Evolutionary conservation across 53 echinoderm and acorn worm genomes (phyloP).

Genomic region (Antedon mediterranea): DNA sequence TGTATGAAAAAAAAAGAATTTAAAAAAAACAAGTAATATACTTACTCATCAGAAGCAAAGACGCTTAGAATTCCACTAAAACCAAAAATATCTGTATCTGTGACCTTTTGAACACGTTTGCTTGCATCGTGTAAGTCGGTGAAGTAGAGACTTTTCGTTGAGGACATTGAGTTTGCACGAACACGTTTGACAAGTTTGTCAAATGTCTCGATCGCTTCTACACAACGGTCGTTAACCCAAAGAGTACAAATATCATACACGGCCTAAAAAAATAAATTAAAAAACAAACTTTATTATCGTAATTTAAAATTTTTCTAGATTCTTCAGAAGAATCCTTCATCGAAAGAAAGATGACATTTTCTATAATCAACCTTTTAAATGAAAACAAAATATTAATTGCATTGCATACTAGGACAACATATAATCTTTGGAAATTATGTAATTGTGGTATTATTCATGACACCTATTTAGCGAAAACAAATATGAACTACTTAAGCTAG

Average conservation of each 20-base stretch:
- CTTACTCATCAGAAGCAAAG: conserved; percentile 63
- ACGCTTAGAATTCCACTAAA: neutral
- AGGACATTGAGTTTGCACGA: neutral
- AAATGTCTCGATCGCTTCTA: conserved; percentile 54
- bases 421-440: too few species aligned
- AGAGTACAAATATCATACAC: conserved; percentile 84
- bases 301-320: neutral
- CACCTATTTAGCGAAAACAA: too few species aligned
- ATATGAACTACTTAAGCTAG: too few species aligned
- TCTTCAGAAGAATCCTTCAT: conserved; percentile 14
- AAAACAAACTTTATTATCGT: too few species aligned
- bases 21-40: neutral
- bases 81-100: neutral
- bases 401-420: too few species aligned
- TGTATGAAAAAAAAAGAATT: too few species aligned
- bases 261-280: conserved; percentile 28
- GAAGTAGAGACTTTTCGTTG: neutral
- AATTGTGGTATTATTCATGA: too few species aligned
- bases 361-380: too few species aligned
- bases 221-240: conserved; percentile 68
- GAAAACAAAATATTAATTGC: too few species aligned
- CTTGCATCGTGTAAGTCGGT: neutral
- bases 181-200: conserved; percentile 46
- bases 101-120: neutral
- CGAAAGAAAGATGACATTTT: conserved; percentile 15